phyloP scores from a whole-genome alignment of 2,888 invertebrate species.

The Rugalucina vietnamica region DNA sequence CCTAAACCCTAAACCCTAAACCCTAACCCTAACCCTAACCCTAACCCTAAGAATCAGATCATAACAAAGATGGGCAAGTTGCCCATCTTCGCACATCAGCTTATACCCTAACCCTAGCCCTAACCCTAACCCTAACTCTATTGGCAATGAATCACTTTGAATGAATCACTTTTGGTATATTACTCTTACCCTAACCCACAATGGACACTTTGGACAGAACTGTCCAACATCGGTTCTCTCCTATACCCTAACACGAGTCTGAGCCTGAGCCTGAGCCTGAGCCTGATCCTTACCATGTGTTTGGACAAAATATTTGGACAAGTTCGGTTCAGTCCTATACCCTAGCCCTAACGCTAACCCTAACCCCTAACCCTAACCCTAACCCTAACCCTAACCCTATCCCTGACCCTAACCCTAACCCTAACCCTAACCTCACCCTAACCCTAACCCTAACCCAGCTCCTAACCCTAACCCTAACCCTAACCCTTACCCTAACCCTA shows the following conservation, averaged over 20 bases:
- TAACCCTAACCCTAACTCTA: constrained; percentile 46
- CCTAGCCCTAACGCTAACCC: too few relatives aligned
- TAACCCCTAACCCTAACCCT: too few relatives aligned
- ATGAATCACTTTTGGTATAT: constrained; percentile 27
- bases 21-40: too few relatives aligned
- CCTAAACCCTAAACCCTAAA: too few relatives aligned
- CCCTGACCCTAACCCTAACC: constrained; percentile 58
- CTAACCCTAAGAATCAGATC: constrained; percentile 35
- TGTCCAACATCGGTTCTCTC: too few relatives aligned
- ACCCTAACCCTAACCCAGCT: constrained; percentile 60
- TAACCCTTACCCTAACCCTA: constrained; percentile 48
- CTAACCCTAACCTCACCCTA: neutral
- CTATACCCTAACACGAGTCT: too few relatives aligned
- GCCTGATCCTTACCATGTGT: too few relatives aligned
- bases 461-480: constrained; percentile 58
- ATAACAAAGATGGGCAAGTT: constrained; percentile 42
- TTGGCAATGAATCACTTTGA: constrained; percentile 27
- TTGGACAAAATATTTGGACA: too few relatives aligned
- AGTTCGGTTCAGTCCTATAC: too few relatives aligned
- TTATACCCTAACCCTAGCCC: constrained; percentile 53
- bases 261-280: too few relatives aligned
- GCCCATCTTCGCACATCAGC: constrained; percentile 41
- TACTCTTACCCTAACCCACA: constrained; percentile 53
- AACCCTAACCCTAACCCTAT: constrained; percentile 61
- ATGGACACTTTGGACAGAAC: too few relatives aligned